Evolutionary conservation across 2,888 invertebrate species (phyloP).

Genomic region (Ectemnius continuus): DNA sequence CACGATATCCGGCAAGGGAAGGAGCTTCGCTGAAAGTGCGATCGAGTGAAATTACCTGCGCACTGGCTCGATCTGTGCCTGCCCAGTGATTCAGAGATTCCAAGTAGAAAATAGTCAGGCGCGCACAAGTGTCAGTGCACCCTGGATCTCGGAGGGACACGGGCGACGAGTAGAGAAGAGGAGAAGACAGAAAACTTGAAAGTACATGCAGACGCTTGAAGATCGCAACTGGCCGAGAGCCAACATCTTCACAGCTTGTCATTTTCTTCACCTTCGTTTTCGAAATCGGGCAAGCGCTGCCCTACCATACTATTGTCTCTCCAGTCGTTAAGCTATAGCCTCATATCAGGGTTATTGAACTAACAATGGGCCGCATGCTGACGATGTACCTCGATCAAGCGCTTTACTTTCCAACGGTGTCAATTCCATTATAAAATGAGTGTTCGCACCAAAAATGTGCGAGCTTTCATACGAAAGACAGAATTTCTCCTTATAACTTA

Average conservation of each 20-base stretch:
- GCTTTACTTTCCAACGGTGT: too few relatives aligned
- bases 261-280: conserved; percentile 49
- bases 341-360: too few relatives aligned
- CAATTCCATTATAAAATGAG: too few relatives aligned
- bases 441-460: too few relatives aligned
- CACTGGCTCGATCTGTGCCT: too few relatives aligned
- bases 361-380: too few relatives aligned
- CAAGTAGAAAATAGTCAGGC: conserved; percentile 59
- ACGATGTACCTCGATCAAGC: too few relatives aligned
- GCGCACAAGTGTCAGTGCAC: conserved; percentile 59
- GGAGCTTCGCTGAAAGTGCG: too few relatives aligned
- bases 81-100: conserved; percentile 50
- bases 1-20: too few relatives aligned
- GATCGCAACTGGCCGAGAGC: conserved; percentile 64
- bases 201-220: conserved; percentile 67
- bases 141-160: conserved; percentile 56
- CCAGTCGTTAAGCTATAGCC: not conserved
- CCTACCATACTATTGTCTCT: conserved; percentile 11
- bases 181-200: conserved; percentile 53
- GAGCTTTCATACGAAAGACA: too few relatives aligned
- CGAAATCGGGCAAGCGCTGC: conserved; percentile 42
- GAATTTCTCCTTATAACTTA: too few relatives aligned
- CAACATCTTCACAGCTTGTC: conserved; percentile 61
- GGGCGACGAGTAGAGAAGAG: conserved; percentile 43
- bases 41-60: too few relatives aligned